These are phyloP conservation scores for Astyanax mexicanus DNA, from an alignment of 2,797 vertebrate species.

Conservation along the genomic window DNA sequence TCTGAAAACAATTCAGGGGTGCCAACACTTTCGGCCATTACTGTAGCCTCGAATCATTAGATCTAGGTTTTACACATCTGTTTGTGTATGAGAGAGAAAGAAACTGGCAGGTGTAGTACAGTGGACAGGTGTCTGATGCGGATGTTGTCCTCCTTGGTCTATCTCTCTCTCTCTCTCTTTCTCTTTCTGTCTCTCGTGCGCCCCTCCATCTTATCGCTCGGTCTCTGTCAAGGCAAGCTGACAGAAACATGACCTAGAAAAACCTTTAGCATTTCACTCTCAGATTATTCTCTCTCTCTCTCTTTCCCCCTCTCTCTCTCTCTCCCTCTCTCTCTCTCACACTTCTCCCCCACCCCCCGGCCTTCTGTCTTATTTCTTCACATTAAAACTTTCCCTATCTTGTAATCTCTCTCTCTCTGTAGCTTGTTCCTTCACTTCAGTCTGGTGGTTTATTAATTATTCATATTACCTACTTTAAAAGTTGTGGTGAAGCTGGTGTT, in stretches of 20 bases:
- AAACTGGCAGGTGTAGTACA: neutral
- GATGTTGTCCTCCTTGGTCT: neutral
- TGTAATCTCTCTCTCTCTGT: neutral
- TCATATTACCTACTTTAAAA: conserved; percentile 42
- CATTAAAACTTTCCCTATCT: conserved; percentile 3
- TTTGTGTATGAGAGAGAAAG: neutral
- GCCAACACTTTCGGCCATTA: too few species aligned
- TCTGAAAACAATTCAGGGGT: too few species aligned
- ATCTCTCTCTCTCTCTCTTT: conserved; percentile 1
- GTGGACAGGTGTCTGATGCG: neutral
- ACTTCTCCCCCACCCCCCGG: conserved; percentile 21
- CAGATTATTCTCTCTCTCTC: conserved; percentile 38
- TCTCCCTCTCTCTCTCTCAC: conserved; percentile 19
- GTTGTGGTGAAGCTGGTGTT: conserved; percentile 18
- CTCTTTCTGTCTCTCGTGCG: neutral
- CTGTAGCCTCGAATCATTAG: too few species aligned
- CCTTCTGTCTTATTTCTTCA: neutral
- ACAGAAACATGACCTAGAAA: conserved; percentile 64
- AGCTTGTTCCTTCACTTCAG: conserved; percentile 10
- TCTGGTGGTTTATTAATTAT: conserved; percentile 46
- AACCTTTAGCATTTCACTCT: conserved; percentile 55
- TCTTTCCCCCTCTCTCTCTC: conserved; percentile 22
- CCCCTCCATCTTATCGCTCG: conserved; percentile 20
- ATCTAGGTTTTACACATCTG: too few species aligned
- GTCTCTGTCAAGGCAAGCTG: conserved; percentile 43